phyloP scores from a whole-genome alignment of 2,888 invertebrate genomes.

The Xylota sylvarum region DNA sequence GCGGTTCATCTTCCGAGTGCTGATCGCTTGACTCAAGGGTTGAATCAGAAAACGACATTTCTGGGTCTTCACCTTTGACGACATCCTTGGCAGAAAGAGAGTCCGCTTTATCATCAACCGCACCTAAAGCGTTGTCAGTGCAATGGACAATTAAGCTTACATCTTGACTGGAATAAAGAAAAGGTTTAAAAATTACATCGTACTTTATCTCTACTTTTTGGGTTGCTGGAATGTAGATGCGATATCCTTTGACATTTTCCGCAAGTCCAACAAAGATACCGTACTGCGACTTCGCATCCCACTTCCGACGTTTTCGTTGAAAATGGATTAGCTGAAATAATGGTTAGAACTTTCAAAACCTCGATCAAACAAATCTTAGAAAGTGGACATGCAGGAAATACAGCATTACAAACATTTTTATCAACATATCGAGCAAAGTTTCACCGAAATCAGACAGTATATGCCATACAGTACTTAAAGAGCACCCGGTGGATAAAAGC shows the following conservation, averaged over 20 bases:
- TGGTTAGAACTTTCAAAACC: too few relatives aligned
- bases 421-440: too few relatives aligned
- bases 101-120: not conserved
- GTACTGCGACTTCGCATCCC: not conserved
- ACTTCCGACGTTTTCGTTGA: conserved; percentile 8
- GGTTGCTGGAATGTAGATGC: conserved; percentile 1
- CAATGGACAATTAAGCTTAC: not conserved
- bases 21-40: not conserved
- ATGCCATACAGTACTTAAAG: too few relatives aligned
- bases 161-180: conserved; percentile 9
- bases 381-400: not conserved
- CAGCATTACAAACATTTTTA: too few relatives aligned
- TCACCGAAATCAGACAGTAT: too few relatives aligned
- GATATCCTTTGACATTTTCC: not conserved
- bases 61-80: not conserved
- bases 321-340: too few relatives aligned
- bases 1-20: not conserved
- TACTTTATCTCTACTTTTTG: not conserved
- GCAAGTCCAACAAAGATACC: not conserved
- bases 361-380: too few relatives aligned
- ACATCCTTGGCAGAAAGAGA: not conserved
- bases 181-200: not conserved
- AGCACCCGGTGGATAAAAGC: too few relatives aligned
- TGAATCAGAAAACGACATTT: not conserved
- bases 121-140: conserved; percentile 2